These are phyloP conservation scores for Carposina sasakii DNA, from an alignment of 1,140 invertebrate genomes.

Conservation along the genomic window DNA sequence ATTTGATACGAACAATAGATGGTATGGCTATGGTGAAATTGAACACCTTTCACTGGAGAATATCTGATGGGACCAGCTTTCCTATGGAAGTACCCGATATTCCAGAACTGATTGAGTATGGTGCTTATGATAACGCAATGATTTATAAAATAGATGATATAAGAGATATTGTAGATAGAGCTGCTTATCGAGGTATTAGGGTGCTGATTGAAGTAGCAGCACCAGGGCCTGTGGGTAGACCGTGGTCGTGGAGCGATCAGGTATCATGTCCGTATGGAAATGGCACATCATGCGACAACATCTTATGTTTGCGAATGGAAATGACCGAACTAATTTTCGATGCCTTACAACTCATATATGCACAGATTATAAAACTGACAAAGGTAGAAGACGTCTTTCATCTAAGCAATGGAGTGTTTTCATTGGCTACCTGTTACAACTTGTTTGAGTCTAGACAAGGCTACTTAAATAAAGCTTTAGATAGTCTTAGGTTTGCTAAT, in stretches of 20 bases:
- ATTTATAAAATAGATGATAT: slow-evolving; percentile 80
- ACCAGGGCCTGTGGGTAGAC: slow-evolving; percentile 82
- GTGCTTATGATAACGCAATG: slow-evolving; percentile 79
- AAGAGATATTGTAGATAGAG: slow-evolving; percentile 77
- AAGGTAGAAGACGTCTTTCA: slow-evolving; percentile 76
- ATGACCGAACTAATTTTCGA: slow-evolving; percentile 76
- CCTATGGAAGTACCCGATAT: slow-evolving; percentile 78
- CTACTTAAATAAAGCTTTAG: slow-evolving; percentile 75
- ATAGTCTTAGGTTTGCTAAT: slow-evolving; percentile 73
- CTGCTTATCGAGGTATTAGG: slow-evolving; percentile 78
- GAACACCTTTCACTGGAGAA: slow-evolving; percentile 89
- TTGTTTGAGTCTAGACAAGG: slow-evolving; percentile 77
- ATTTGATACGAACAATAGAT: slow-evolving; percentile 80
- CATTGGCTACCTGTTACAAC: slow-evolving; percentile 74
- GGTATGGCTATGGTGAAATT: slow-evolving; percentile 85
- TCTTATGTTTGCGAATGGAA: slow-evolving; percentile 79
- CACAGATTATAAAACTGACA: slow-evolving; percentile 74
- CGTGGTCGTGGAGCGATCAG: slow-evolving; percentile 83
- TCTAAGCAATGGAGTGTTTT: slow-evolving; percentile 81
- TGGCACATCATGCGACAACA: slow-evolving; percentile 77
- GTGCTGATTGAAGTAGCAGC: slow-evolving; percentile 82
- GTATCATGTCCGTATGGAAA: slow-evolving; percentile 78
- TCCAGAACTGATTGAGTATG: slow-evolving; percentile 79
- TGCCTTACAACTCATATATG: slow-evolving; percentile 73
- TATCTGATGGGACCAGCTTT: slow-evolving; percentile 87